Evolutionary conservation across 2,113 vertebrate genomes (phyloP), one percentile per base, ranked within the genome.

Genomic region (Platichthys stellatus): DNA sequence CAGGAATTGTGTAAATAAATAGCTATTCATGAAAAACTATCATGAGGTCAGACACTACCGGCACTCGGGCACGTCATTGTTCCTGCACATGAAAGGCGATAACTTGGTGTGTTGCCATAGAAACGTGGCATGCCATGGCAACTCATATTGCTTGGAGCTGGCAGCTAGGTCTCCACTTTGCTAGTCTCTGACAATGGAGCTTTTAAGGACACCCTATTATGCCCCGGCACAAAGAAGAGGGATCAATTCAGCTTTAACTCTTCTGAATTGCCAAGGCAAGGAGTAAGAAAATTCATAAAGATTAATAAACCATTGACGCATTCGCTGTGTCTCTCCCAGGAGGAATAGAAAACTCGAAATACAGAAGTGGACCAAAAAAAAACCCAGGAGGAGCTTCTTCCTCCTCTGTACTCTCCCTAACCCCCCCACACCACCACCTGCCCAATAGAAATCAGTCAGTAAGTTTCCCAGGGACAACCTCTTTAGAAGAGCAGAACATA

Each of bases 81-180:
- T 72, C 63, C 66, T 53, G 26, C 13, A 62, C 57, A 76, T 63
- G 69, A 85, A 84, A 43, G 9, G 51, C 1, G 3, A 81, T 69
- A 71, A 89, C 64, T 83, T 75, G 59, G 35, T 83, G 73, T 84
- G 89, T 92, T 90, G 69, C 83, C 80, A 92, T 89, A 85, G 89
- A 68, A 90, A 90, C 83, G 45, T 12, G 69, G 38, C 70, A 68
- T 69, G 61, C 74, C 61, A 72, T 66, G 54, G 77, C 71, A 79
- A 87, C 78, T 74, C 69, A 11, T 58, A 70, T 79, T 63, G 49
- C 67, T 66, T 11, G 7, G 35, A 40, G 53, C 73, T 78, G 49
- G 65, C 60, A 83, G 78, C 73, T 53, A 72, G 49, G 59, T 63
- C 56, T 57, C 38, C 17, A 57, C 79, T 70, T 60, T 67, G 47